phyloP scores from a whole-genome alignment of 2,888 invertebrate genomes.

The Apotomis betuletana region DNA sequence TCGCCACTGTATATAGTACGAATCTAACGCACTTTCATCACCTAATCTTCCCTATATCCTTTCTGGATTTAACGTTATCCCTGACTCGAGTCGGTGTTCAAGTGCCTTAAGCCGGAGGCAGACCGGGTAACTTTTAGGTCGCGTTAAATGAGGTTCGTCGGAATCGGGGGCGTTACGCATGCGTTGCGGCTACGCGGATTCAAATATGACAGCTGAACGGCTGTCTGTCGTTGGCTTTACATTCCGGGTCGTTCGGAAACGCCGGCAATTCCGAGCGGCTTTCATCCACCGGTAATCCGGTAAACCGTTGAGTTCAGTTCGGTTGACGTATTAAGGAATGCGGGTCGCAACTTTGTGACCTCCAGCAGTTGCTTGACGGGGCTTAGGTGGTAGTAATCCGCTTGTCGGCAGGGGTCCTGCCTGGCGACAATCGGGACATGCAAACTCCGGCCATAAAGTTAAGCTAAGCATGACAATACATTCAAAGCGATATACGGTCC shows the following conservation, averaged over 20 bases:
- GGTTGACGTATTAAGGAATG: slow-evolving; percentile 51
- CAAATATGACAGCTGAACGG: slow-evolving; percentile 24
- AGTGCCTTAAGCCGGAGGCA: slow-evolving; percentile 33
- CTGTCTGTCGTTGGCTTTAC: slow-evolving; percentile 25
- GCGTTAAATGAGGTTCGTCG: slow-evolving; percentile 23
- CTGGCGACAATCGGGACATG: slow-evolving; percentile 21
- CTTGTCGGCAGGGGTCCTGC: slow-evolving; percentile 53
- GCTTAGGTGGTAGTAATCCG: slow-evolving; percentile 61
- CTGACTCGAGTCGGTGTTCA: slow-evolving; percentile 36
- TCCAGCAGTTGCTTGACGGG: slow-evolving; percentile 49
- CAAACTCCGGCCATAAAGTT: slow-evolving; percentile 32
- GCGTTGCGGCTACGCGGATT: slow-evolving; percentile 20
- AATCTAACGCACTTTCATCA: slow-evolving; percentile 42
- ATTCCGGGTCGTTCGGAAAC: slow-evolving; percentile 37
- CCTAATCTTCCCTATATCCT: slow-evolving; percentile 40
- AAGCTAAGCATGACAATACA: slow-evolving; percentile 29
- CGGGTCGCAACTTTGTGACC: slow-evolving; percentile 45
- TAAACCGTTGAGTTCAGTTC: slow-evolving; percentile 58
- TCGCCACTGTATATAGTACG: slow-evolving; percentile 38
- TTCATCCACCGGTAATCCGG: slow-evolving; percentile 56
- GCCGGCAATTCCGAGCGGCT: slow-evolving; percentile 49
- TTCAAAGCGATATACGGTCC: slow-evolving; percentile 21
- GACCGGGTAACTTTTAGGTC: slow-evolving; percentile 20
- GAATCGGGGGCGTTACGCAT: slow-evolving; percentile 1
- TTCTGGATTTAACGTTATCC: slow-evolving; percentile 41